These are phyloP conservation scores for Caenorhabditis sp. DNA, from an alignment of 2,888 invertebrate genomes.

Conservation along the genomic window DNA sequence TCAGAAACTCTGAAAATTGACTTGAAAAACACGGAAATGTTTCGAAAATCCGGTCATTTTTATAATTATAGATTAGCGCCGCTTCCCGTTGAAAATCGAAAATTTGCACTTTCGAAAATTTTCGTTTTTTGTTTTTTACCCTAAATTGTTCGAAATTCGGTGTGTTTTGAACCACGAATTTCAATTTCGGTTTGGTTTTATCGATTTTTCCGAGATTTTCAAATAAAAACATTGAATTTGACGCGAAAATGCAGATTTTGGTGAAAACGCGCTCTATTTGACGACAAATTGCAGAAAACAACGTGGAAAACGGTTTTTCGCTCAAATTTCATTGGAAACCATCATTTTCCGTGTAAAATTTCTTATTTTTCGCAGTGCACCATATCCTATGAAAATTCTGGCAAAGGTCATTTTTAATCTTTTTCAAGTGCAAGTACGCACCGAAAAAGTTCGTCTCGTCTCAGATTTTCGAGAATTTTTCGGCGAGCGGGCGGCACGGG, in stretches of 20 bases:
- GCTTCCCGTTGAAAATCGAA: neutral
- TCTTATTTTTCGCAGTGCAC: neutral
- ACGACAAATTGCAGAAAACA: no score
- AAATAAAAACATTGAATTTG: no score
- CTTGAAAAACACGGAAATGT: neutral
- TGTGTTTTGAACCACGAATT: neutral
- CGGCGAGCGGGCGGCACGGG: no score
- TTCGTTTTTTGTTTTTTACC: neutral
- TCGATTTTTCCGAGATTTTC: no score
- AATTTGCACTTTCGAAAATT: neutral
- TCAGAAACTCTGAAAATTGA: neutral
- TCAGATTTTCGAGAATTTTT: slow-evolving; percentile 20
- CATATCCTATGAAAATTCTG: neutral
- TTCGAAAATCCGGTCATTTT: neutral
- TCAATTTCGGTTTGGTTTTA: neutral
- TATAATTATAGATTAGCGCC: no score
- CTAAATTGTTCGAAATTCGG: no score
- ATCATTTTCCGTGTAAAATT: no score
- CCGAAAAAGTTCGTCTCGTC: slow-evolving; percentile 21
- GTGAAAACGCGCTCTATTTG: no score
- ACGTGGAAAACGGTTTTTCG: no score
- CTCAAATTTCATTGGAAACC: no score
- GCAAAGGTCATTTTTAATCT: neutral
- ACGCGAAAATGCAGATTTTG: no score
- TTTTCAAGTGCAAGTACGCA: neutral